Percentiles rank a stretch among this genome's conserved stretches.
Conservation (phyloP, 2,888 invertebrate genomes). For the Oeneis ivallda region DNA sequence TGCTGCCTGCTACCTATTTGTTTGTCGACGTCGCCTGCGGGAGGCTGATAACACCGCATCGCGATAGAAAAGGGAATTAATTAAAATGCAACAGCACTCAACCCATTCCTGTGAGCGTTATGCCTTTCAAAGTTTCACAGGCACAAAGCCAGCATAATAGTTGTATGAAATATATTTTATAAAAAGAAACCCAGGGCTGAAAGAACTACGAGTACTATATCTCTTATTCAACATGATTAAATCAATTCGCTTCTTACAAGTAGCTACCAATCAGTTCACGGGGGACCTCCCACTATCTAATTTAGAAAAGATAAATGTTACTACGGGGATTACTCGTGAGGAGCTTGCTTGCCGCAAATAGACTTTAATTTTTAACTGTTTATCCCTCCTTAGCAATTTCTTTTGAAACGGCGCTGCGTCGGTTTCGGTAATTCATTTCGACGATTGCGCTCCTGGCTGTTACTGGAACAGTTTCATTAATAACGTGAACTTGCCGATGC, state of each 20-base stretch:
- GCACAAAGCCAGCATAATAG: constrained; percentile 50
- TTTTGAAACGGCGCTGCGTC: constrained; percentile 33
- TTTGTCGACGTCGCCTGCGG: constrained; percentile 74
- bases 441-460: constrained; percentile 47
- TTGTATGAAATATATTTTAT: constrained; percentile 52
- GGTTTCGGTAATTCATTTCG: constrained; percentile 45
- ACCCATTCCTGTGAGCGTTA: constrained; percentile 70
- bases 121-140: constrained; percentile 45
- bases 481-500: constrained; percentile 53
- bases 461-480: constrained; percentile 56
- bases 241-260: constrained; percentile 39
- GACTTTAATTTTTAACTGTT: constrained; percentile 40
- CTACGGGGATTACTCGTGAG: constrained; percentile 38
- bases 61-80: constrained; percentile 80
- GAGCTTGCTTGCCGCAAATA: constrained; percentile 35
- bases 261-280: constrained; percentile 32
- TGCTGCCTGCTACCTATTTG: constrained; percentile 63
- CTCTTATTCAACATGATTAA: constrained; percentile 36
- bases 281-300: constrained; percentile 38
- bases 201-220: constrained; percentile 28
- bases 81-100: constrained; percentile 80
- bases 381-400: constrained; percentile 35
- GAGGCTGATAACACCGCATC: constrained; percentile 72
- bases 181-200: constrained; percentile 36
- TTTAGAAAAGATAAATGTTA: constrained; percentile 40